Conservation (phyloP, 2,113 vertebrate species). For the Saccopteryx leptura region DNA sequence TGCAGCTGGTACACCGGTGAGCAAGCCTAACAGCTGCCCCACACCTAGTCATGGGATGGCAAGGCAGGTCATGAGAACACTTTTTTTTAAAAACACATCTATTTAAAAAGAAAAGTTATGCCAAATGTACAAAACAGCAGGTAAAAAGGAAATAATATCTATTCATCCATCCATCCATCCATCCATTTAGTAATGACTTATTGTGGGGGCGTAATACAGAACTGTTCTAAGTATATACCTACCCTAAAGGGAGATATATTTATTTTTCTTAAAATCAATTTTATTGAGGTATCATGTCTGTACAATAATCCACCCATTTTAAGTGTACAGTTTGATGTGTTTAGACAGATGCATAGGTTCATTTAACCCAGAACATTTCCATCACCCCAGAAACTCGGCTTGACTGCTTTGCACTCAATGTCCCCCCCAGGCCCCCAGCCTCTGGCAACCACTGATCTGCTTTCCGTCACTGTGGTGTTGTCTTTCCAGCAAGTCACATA, state of each 20-base stretch:
- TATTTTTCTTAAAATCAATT: slow-evolving; percentile 37
- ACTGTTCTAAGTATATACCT: neutral
- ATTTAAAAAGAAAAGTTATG: neutral
- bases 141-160: neutral
- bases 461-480: neutral
- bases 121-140: neutral
- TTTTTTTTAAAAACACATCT: neutral
- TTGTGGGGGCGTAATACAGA: neutral
- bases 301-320: neutral
- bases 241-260: neutral
- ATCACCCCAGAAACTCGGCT: neutral
- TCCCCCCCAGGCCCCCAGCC: neutral
- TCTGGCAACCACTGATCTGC: neutral
- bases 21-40: too few species aligned
- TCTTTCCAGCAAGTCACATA: neutral
- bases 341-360: neutral
- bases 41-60: neutral
- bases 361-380: neutral
- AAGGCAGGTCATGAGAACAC: neutral
- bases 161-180: neutral
- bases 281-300: neutral
- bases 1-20: too few species aligned
- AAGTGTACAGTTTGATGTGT: neutral
- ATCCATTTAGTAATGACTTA: neutral
- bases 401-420: neutral